Evolutionary conservation across 1,140 invertebrate species (phyloP).

Genomic region (Polyergus mexicanus): DNA sequence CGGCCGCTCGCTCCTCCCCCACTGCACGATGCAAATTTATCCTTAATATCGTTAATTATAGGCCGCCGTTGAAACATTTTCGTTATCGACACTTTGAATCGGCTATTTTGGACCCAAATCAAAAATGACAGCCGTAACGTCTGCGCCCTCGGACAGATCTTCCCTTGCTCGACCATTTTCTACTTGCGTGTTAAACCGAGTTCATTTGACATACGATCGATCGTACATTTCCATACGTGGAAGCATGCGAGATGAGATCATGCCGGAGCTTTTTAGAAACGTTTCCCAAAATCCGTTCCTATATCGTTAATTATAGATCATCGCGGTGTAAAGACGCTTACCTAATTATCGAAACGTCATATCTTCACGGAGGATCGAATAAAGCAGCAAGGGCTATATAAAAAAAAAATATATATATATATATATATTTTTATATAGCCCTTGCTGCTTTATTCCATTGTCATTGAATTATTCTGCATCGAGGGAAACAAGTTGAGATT

Average conservation of each 20-base stretch:
- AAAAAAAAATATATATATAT: too few relatives aligned
- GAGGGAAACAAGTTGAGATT: not conserved
- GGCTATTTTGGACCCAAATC: conserved; percentile 58
- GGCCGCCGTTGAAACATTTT: conserved; percentile 79
- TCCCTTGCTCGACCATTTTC: conserved; percentile 55
- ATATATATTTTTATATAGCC: too few relatives aligned
- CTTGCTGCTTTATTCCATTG: too few relatives aligned
- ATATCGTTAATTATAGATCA: conserved; percentile 62
- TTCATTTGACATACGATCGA: conserved; percentile 9
- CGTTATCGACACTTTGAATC: conserved; percentile 70
- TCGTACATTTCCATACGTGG: conserved; percentile 37
- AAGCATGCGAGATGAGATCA: conserved; percentile 35
- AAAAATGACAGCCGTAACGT: conserved; percentile 65
- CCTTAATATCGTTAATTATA: conserved; percentile 83
- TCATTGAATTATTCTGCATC: not conserved
- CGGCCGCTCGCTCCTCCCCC: conserved; percentile 61
- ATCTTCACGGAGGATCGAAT: conserved; percentile 14
- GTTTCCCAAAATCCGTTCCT: conserved; percentile 37
- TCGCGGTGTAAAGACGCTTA: not conserved
- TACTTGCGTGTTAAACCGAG: not conserved
- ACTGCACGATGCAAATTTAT: conserved; percentile 58
- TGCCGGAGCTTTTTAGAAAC: conserved; percentile 53
- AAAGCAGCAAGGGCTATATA: not conserved
- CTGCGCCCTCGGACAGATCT: conserved; percentile 14
- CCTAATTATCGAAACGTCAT: conserved; percentile 68